These are phyloP conservation scores for Alouatta palliata DNA, from an alignment of 2,113 vertebrate species.

Conservation along the genomic window DNA sequence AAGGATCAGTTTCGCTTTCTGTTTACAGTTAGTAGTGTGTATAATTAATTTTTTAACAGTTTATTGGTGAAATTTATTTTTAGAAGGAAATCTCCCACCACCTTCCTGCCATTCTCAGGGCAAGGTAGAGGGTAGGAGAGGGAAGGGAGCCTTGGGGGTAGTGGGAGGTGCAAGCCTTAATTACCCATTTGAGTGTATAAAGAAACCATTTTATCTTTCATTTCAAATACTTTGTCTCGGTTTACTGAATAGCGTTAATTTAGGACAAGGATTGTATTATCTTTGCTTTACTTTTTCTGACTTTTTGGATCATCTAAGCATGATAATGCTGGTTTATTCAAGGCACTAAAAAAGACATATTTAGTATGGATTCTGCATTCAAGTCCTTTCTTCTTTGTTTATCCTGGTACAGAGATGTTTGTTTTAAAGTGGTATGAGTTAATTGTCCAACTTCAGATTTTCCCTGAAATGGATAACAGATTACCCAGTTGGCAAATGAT, in stretches of 20 bases:
- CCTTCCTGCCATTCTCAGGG: neutral
- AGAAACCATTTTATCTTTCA: slow-evolving; percentile 30
- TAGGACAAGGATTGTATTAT: neutral
- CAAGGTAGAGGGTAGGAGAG: neutral
- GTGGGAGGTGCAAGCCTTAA: neutral
- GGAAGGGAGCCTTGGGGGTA: neutral
- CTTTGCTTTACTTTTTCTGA: neutral
- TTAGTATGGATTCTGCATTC: slow-evolving; percentile 47
- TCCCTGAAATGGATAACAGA: slow-evolving; percentile 82
- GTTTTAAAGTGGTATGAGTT: slow-evolving; percentile 79
- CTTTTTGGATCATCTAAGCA: slow-evolving; percentile 1
- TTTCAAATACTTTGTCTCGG: slow-evolving; percentile 23
- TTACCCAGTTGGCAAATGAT: slow-evolving; percentile 84
- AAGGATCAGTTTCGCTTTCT: neutral
- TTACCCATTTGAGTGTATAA: neutral
- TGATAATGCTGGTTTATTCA: slow-evolving; percentile 41
- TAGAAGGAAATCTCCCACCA: neutral
- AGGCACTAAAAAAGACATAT: slow-evolving; percentile 32
- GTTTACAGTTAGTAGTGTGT: neutral
- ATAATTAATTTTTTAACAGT: neutral
- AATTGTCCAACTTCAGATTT: slow-evolving; percentile 82
- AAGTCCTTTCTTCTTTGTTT: slow-evolving; percentile 74
- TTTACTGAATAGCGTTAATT: slow-evolving; percentile 28
- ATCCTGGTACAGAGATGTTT: slow-evolving; percentile 78
- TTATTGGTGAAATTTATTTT: slow-evolving; percentile 19